Conservation (phyloP, 1,140 invertebrate genomes). For the Paracyclopina nana region DNA sequence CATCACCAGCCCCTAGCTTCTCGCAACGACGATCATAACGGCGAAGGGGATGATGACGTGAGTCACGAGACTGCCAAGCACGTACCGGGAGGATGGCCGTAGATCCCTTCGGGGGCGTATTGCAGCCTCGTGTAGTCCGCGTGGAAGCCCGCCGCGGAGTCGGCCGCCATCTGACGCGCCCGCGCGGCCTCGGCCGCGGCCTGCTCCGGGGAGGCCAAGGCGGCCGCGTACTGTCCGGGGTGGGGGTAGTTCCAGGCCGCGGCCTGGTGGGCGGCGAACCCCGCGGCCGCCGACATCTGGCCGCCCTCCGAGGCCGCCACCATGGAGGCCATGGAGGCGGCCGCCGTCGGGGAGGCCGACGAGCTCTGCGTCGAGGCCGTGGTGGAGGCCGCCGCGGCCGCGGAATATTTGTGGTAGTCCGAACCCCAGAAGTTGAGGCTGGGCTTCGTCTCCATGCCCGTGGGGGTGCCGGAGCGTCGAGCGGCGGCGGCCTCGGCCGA, state of each 20-base stretch:
- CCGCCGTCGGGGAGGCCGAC: neutral
- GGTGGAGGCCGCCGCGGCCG: neutral
- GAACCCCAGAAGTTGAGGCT: neutral
- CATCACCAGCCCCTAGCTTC: too few relatives aligned
- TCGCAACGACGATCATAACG: too few relatives aligned
- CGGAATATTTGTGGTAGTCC: constrained; percentile 1
- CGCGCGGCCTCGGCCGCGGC: neutral
- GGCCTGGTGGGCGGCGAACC: neutral
- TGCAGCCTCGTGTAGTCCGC: neutral
- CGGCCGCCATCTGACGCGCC: neutral
- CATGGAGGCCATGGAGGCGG: neutral
- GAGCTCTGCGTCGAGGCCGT: too few relatives aligned
- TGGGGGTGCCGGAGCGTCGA: too few relatives aligned
- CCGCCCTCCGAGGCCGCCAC: neutral
- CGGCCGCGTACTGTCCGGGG: neutral
- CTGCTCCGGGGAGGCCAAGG: neutral
- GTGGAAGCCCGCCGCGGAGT: neutral
- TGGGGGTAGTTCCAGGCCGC: neutral
- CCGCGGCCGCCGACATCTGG: neutral
- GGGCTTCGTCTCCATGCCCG: too few relatives aligned
- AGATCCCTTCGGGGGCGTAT: neutral
- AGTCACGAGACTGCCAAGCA: neutral
- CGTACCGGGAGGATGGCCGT: neutral
- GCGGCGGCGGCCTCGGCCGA: too few relatives aligned
- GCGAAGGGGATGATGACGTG: too few relatives aligned